phyloP scores from a whole-genome alignment of 2,113 vertebrate genomes.

The Damaliscus lunatus region DNA sequence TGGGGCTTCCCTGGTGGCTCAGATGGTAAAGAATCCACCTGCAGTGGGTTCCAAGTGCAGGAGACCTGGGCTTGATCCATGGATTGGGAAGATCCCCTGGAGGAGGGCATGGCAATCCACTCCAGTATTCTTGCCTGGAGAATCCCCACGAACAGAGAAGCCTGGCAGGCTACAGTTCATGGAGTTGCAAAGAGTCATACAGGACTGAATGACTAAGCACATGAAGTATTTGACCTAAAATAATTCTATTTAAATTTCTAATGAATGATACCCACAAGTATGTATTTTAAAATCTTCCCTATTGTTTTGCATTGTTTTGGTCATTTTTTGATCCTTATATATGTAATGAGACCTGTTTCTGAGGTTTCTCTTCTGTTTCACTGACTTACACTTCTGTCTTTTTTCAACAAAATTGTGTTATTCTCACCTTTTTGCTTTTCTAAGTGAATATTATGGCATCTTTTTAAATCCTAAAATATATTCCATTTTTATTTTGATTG shows the following conservation, averaged over 20 bases:
- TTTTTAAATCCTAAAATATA: conserved; percentile 28
- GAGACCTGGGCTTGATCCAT: background rate
- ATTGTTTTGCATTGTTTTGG: background rate
- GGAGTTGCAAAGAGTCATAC: background rate
- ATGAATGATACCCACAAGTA: background rate
- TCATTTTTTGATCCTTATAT: background rate
- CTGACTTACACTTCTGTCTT: background rate
- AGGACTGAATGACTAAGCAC: background rate
- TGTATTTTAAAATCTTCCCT: background rate
- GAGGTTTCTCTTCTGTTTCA: conserved; percentile 16
- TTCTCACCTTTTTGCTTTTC: background rate
- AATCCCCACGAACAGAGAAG: background rate
- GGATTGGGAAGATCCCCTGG: background rate
- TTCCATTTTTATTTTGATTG: conserved; percentile 1
- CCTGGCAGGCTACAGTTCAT: background rate
- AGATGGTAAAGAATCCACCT: background rate
- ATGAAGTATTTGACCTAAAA: background rate
- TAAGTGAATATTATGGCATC: background rate
- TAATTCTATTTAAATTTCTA: conserved; percentile 1
- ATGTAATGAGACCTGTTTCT: background rate
- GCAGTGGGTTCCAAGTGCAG: background rate
- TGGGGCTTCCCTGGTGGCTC: background rate
- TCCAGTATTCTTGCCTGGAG: background rate
- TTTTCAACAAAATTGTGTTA: background rate
- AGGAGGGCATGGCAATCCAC: background rate